Base-by-base conservation (phyloP, 1,140 invertebrate species). In the Rhagoletis pomonella region DNA sequence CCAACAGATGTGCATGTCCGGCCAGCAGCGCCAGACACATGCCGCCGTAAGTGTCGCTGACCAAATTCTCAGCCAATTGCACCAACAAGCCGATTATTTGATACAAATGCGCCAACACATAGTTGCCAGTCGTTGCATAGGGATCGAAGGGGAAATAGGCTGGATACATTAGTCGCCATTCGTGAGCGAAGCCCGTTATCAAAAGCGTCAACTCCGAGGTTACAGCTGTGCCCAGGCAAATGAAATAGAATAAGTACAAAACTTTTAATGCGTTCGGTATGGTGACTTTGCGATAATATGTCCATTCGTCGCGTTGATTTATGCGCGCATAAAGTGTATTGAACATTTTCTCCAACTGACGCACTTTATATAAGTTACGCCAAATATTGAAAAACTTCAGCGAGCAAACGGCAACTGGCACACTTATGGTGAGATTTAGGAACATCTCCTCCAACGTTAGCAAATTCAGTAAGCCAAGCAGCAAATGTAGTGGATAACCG, bases 61-160 rank as follows among this genome's bases (percentile, higher is more conserved):
- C 77, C 3, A 87, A 4, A 87, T 86, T 86, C 47, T 88, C 67
- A 17, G 62, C 4, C 6, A 88, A n/a, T 17, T 81, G 55, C 59
- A 81, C 47, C 10, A 42, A n/a, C 3, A 87, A 29, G 42, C 88
- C 88, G 47, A 85, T 14, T 7, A 86, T 55, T n/a, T 88, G 88
- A 67, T 77, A 88, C 7, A 87, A 6, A 87, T 88, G 88, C 7
- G 73, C 86, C 29, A 62, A 4, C 1, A 65, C 17, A 86, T 88
- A 88, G 1, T 65, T 55, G 19, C 17, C 59, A 0, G 42, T 60
- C 1, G 29, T 84, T n/a, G 44, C 86, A 17, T 81, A 58, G 4
- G 69, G 77, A 86, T 88, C 85, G 19, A 88, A 88, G 4, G 88
- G 88, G 60, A 88, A 88, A 86, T 84, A 88, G 17, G 85, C 88